Evolutionary conservation across 53 echinoderm and acorn worm species (phyloP).

Genomic region (Crossaster papposus): DNA sequence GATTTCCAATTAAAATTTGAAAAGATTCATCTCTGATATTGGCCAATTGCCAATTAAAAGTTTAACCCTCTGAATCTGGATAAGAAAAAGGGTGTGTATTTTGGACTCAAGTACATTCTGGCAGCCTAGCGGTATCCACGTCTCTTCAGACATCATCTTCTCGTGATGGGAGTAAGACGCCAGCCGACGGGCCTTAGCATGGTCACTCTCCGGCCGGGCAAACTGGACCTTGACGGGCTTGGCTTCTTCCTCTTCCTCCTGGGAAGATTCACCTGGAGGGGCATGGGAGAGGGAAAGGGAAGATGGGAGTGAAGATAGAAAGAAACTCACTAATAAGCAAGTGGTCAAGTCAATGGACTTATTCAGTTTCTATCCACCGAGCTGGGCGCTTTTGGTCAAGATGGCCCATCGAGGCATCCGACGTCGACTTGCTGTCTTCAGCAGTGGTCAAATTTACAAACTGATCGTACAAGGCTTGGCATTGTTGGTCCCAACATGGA

Average conservation of each 20-base stretch:
- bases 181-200: constrained; percentile 86
- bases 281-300: not conserved
- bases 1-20: too few relatives aligned
- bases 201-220: constrained; percentile 92
- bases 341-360: not conserved
- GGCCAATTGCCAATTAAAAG: not conserved
- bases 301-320: not conserved
- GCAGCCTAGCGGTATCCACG: constrained; percentile 75
- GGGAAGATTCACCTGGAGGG: constrained; percentile 73
- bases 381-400: not conserved
- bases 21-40: too few relatives aligned
- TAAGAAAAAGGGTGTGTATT: not conserved
- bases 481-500: constrained; percentile 34
- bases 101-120: constrained; percentile 65
- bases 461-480: constrained; percentile 23
- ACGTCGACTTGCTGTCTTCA: not conserved
- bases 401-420: not conserved
- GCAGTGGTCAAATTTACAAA: not conserved
- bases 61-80: not conserved
- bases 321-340: not conserved
- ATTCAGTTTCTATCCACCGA: not conserved
- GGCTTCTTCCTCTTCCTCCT: constrained; percentile 87
- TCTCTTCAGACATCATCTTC: constrained; percentile 80
- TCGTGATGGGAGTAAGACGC: constrained; percentile 86
- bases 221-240: constrained; percentile 96